These are phyloP conservation scores for Diglossa brunneiventris DNA, from an alignment of 2,113 vertebrate genomes.

Conservation along the genomic window DNA sequence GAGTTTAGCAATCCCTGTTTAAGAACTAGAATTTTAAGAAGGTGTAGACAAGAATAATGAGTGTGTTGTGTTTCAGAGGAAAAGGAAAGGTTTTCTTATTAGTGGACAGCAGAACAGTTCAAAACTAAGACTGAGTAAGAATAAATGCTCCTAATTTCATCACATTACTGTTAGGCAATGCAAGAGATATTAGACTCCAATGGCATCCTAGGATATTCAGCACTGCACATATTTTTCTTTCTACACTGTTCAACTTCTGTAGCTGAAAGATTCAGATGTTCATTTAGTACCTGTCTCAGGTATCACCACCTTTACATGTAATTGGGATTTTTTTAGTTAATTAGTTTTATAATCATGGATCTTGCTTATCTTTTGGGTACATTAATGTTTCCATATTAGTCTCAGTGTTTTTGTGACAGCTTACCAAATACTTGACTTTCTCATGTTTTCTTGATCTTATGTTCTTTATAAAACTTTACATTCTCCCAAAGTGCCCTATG, in stretches of 20 bases:
- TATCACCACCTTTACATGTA: neutral
- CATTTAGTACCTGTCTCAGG: neutral
- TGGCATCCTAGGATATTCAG: neutral
- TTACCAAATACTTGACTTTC: neutral
- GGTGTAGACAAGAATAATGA: neutral
- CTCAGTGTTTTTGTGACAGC: neutral
- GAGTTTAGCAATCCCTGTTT: neutral
- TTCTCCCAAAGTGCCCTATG: neutral
- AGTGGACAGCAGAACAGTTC: neutral
- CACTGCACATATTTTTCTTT: neutral
- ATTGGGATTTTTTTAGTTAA: neutral
- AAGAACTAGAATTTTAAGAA: neutral
- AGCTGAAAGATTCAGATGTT: neutral
- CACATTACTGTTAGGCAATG: neutral
- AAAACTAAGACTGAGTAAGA: neutral
- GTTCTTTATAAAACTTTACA: neutral
- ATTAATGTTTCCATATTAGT: neutral
- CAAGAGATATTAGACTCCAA: neutral
- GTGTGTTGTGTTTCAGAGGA: neutral
- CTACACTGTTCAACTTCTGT: neutral
- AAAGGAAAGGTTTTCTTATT: neutral
- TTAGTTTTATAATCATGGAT: neutral
- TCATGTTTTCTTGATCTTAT: neutral
- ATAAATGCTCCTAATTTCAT: neutral
- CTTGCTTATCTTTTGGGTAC: neutral